These are phyloP conservation scores for Cotesia chilonis DNA, from an alignment of 1,140 invertebrate species.

Conservation along the genomic window DNA sequence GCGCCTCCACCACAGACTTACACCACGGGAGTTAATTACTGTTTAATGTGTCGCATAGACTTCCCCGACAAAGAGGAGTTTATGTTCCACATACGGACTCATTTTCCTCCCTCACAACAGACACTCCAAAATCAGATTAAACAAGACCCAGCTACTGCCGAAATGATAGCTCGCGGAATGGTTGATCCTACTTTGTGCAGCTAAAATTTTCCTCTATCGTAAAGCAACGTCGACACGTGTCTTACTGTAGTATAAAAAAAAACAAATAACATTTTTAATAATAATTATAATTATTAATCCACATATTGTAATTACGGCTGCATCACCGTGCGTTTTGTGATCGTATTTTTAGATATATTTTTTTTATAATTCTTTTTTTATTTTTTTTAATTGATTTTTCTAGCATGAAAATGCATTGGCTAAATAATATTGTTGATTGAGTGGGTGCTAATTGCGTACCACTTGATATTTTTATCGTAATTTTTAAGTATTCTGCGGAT, in stretches of 20 bases:
- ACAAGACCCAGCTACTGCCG: conserved; percentile 69
- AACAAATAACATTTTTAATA: conserved; percentile 22
- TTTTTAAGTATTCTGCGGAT: too few relatives aligned
- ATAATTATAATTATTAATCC: too few relatives aligned
- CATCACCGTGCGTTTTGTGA: conserved; percentile 14
- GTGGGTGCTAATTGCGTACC: too few relatives aligned
- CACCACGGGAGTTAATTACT: conserved; percentile 67
- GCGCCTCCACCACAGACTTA: conserved; percentile 67
- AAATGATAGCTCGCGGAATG: conserved; percentile 70
- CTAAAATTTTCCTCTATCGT: conserved; percentile 58
- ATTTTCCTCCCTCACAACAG: conserved; percentile 68
- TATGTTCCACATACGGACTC: conserved; percentile 75
- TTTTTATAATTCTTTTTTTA: neutral
- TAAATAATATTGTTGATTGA: too few relatives aligned
- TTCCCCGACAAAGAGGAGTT: conserved; percentile 75
- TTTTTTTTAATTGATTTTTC: too few relatives aligned
- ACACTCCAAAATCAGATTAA: conserved; percentile 53
- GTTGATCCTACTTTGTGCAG: conserved; percentile 73
- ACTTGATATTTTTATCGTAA: too few relatives aligned
- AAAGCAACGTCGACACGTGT: conserved; percentile 55
- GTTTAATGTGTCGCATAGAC: conserved; percentile 73
- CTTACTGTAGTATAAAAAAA: conserved; percentile 59
- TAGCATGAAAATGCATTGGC: too few relatives aligned
- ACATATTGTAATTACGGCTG: conserved; percentile 19
- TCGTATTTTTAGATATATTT: neutral